A percentile compares a stretch with the other conserved stretches of the same genome.
phyloP scores from a whole-genome alignment of 2,888 invertebrate genomes.

The Macrosiphum euphorbiae region DNA sequence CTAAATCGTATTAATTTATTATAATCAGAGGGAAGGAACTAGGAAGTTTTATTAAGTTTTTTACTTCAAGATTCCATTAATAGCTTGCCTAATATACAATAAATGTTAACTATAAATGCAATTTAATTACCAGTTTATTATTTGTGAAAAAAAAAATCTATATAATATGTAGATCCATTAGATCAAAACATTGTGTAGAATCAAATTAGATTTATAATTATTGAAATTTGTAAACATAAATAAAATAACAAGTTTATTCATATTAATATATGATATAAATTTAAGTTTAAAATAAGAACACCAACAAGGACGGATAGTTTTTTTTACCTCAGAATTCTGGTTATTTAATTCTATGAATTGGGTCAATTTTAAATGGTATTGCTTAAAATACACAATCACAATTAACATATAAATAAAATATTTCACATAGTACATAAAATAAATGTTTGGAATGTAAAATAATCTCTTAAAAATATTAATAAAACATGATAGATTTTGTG shows the following conservation, averaged over 20 bases:
- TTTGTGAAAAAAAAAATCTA: neutral
- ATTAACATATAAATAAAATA: neutral
- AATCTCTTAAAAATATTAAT: slow-evolving; percentile 30
- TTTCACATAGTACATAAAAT: neutral
- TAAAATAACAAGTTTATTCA: neutral
- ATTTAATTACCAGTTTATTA: neutral
- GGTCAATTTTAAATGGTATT: neutral
- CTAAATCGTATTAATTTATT: too few species aligned
- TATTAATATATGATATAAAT: neutral
- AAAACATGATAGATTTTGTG: slow-evolving; percentile 25
- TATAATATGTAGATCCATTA: neutral
- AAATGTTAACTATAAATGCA: neutral
- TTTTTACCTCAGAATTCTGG: neutral
- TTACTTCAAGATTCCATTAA: neutral
- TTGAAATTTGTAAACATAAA: neutral
- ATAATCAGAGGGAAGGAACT: neutral
- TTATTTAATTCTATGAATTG: neutral
- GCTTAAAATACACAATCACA: neutral
- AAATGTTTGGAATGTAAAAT: slow-evolving; percentile 43
- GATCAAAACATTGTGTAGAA: too few species aligned
- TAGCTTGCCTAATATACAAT: neutral
- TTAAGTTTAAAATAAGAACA: neutral
- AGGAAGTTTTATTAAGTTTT: neutral
- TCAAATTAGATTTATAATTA: too few species aligned
- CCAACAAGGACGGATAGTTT: slow-evolving; percentile 22